Base-by-base conservation (phyloP, 64 coral and sea anemone genomes). In the Stichodactyla helianthus region DNA sequence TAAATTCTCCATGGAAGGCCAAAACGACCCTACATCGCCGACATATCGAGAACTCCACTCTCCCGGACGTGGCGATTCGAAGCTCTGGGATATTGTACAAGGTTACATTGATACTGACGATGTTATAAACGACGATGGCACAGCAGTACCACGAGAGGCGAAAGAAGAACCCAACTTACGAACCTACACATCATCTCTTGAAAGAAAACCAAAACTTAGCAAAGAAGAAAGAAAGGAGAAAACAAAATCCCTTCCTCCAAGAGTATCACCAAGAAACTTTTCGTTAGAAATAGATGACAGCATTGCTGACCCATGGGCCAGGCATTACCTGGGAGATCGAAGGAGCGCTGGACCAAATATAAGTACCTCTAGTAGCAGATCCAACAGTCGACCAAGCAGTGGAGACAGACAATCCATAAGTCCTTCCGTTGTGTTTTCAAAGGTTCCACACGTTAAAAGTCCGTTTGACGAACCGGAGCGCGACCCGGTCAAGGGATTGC, bases 31-130 rank as follows among this genome's bases (percentile, higher is more conserved):
- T 15, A 84, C 83, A 7, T 84, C 83, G 7, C 83, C 83, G 17
- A 84, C 55, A 6, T 58, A 81, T 81, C 78, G 78, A 51, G 78
- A 52, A 54, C 51, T 50, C n/a, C n/a, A 51, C 27, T 63, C 83
- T 61, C 59, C 83, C 27, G 15, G 6, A 5, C 62, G 62, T 19
- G 17, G 25, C 23, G 83, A 84, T 27, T 84, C 83, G 12, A 84
- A 63, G 25, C 83, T 84, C 0, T 84, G 83, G 83, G 83, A 84
- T 15, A 84, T 84, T 8, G 83, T 84, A 1, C 83, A 84, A 84
- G 83, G 83, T 5, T 84, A 84, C 26, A 84, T 84, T 31, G 83
- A 84, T 84, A 58, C 54, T 20, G 83, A 84, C 26, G 19, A 51
- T 22, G 59, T 84, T 58, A 58, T 84, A 7, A 54, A 59, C 17